Base-by-base conservation (phyloP, 2,797 vertebrate genomes). In the Poeciliopsis paucimaculata region DNA sequence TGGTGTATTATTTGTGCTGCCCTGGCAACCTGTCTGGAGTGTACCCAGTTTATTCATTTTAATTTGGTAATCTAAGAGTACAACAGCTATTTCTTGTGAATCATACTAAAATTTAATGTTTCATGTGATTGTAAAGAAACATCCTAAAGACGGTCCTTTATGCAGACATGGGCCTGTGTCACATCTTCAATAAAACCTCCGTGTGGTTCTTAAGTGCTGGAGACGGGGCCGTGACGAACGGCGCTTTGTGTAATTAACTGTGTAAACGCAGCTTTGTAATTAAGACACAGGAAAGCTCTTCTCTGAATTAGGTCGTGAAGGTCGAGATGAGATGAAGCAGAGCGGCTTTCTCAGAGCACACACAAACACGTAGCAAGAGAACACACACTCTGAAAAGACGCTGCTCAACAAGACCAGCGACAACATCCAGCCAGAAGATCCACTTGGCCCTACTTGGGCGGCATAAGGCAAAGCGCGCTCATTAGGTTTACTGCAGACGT, bases 201-300 rank as follows among this genome's bases (percentile, higher is more conserved):
- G 73, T 93, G 91, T 94, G 92, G 84, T 82, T 76, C 10, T 72
- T 92, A 92, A 95, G 85, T 66, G 84, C 74, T 72, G 82, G 71
- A 94, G 94, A 95, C 94, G 82, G 91, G 88, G 89, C 88, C 81
- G 78, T 90, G 91, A 93, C 82, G 79, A 92, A 91, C 72, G 77
- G 77, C 57, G 91, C 91, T 86, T 88, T 64, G 87, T 89, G 91
- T 95, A 95, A 96, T 96, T 95, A 95, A 93, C 91, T 93, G 92
- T 90, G 92, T 94, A 92, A 95, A 95, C 74, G 86, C 84, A 90
- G 90, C 81, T 90, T 92, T 94, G 86, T 95, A 95, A 96, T 95
- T 96, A 95, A 94, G 90, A 95, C 88, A 83, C 78, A 84, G 89
- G 79, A 93, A 94, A 91, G 86, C 90, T 93, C 88, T 92, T 87